Percentiles rank a stretch among this genome's conserved stretches.
phyloP scores from a whole-genome alignment of 2,113 vertebrate species.

The Cynoglossus semilaevis region DNA sequence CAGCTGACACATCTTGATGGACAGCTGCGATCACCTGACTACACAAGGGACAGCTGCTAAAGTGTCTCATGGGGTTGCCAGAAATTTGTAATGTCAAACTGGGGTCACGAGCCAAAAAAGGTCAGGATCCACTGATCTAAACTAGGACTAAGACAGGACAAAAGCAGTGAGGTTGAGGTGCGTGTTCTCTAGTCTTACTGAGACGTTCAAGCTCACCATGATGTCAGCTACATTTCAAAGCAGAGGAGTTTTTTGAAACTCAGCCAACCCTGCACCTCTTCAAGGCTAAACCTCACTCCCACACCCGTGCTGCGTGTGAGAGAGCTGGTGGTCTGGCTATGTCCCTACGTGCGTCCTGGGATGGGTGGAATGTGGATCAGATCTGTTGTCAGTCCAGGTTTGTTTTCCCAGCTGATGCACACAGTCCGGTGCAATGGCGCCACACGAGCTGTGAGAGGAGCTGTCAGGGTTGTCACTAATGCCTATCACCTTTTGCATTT shows the following conservation, averaged over 20 bases:
- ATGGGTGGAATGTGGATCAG: slow-evolving; percentile 47
- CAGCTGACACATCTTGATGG: too few species aligned
- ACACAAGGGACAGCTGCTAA: too few species aligned
- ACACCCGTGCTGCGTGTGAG: slow-evolving; percentile 20
- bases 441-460: slow-evolving; percentile 17
- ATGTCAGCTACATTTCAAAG: slow-evolving; percentile 58
- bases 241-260: slow-evolving; percentile 36
- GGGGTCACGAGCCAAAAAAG: too few species aligned
- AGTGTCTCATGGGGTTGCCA: too few species aligned
- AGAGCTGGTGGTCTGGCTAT: slow-evolving; percentile 46
- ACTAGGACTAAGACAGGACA: slow-evolving; percentile 38
- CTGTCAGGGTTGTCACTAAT: slow-evolving; percentile 20
- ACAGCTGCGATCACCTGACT: too few species aligned
- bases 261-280: slow-evolving; percentile 26
- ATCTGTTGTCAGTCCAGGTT: slow-evolving; percentile 51
- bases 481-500: slow-evolving; percentile 32
- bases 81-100: too few species aligned
- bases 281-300: slow-evolving; percentile 34
- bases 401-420: slow-evolving; percentile 65
- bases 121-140: slow-evolving; percentile 14
- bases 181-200: slow-evolving; percentile 39
- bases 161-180: slow-evolving; percentile 39
- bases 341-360: slow-evolving; percentile 28
- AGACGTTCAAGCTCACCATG: slow-evolving; percentile 42
- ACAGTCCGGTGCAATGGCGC: slow-evolving; percentile 26